Base-by-base conservation (phyloP, 2,888 invertebrate genomes). In the Spisula solida region DNA sequence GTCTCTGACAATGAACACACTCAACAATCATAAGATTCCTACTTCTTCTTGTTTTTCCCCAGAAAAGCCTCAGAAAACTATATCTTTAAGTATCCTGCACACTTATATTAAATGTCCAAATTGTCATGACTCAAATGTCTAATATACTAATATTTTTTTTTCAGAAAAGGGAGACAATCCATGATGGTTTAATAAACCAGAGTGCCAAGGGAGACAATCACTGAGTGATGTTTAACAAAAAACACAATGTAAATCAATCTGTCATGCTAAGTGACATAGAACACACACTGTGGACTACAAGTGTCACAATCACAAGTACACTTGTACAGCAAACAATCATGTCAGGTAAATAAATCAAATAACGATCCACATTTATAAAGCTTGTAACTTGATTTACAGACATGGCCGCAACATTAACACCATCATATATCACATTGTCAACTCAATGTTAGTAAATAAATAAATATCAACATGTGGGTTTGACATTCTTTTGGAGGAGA, bases 361-460 rank as follows among this genome's bases (percentile, higher is more conserved):
- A 66, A 66, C n/a, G 60, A 25, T 10, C 25, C n/a, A 25, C 60
- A 66, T 66, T 66, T 25, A 25, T 66, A 66, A 6, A 10, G 60
- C 60, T n/a, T 66, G 51, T 41, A 66, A 66, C 60, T 66, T 25
- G 25, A n/a, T 10, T 66, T 12, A 25, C 60, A 10, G 5, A 25
- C 10, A 41, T 41, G 41, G 8, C 41, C 41, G 41, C 4, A 41
- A 41, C 41, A 41, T 41, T 41, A 41, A 41, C 41, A 41, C 41
- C 8, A 5, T 66, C 25, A 66, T 66, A 25, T 12, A 25, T 66
- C 25, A 66, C 2, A 4, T 25, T 66, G 60, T 66, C 60, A 66
- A 20, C 25, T n/a, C 8, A 66, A n/a, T 66, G 60, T 66, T 66
- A 8, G 60, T 66, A 66, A 66, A 66, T 66, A 66, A 66, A 66